phyloP scores from a whole-genome alignment of 2,113 vertebrate species.

The Gnathonemus echidnorhynchus region DNA sequence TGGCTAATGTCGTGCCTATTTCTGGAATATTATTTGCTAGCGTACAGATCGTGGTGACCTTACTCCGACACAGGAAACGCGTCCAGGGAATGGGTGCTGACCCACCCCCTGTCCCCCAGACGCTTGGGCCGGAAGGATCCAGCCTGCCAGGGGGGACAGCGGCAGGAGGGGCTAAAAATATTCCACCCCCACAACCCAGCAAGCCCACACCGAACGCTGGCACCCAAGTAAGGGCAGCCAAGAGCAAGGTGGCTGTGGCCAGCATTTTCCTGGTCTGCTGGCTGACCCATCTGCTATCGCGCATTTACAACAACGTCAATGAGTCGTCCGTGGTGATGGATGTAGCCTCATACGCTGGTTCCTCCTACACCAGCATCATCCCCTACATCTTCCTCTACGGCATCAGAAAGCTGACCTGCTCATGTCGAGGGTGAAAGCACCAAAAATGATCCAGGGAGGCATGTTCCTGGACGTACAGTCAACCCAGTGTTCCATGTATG shows the following conservation, averaged over 20 bases:
- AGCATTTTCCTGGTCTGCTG: constrained; percentile 60
- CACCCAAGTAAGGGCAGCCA: constrained; percentile 56
- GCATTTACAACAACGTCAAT: constrained; percentile 51
- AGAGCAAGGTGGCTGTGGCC: constrained; percentile 61
- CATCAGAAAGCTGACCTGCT: constrained; percentile 53
- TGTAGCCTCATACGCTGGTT: constrained; percentile 53
- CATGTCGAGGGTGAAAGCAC: constrained; percentile 34
- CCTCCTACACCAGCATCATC: constrained; percentile 58
- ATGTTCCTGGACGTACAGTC: background rate
- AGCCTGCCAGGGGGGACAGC: too few relatives aligned
- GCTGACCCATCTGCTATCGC: constrained; percentile 56
- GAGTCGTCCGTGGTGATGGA: constrained; percentile 44
- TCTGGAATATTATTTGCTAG: constrained; percentile 47
- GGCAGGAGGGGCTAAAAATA: background rate
- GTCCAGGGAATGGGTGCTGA: constrained; percentile 30
- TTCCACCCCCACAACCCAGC: constrained; percentile 8
- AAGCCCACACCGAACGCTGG: constrained; percentile 29
- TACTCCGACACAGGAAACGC: constrained; percentile 47
- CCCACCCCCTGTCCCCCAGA: background rate
- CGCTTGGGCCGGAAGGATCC: background rate
- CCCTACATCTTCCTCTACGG: constrained; percentile 62
- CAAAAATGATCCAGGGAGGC: background rate
- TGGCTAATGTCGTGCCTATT: constrained; percentile 53
- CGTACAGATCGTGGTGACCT: constrained; percentile 51
- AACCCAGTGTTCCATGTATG: background rate